A percentile compares a stretch with the other conserved stretches of the same genome.
Conservation (phyloP, 2,113 vertebrate genomes). For the Empidonax traillii region DNA sequence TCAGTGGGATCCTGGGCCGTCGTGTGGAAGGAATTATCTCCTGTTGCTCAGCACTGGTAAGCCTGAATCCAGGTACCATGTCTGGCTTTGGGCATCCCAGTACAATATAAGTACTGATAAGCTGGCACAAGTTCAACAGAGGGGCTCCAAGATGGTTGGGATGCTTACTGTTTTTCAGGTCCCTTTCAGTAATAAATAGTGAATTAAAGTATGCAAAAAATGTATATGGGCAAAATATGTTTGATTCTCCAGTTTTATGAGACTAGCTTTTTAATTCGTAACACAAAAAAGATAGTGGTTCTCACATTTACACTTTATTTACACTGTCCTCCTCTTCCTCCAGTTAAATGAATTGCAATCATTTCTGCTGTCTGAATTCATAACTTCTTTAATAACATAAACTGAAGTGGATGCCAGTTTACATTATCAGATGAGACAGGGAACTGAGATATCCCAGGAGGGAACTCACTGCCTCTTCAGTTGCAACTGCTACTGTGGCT, state of each 20-base stretch:
- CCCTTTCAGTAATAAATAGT: not conserved
- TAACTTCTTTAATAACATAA: not conserved
- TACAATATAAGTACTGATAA: not conserved
- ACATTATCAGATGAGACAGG: not conserved
- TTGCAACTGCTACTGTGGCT: not conserved
- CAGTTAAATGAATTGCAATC: not conserved
- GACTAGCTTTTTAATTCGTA: not conserved
- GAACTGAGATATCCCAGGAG: not conserved
- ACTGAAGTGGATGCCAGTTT: not conserved
- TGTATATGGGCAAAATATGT: not conserved
- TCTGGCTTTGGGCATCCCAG: rapidly evolving
- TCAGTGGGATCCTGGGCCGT: rapidly evolving
- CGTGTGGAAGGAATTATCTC: not conserved
- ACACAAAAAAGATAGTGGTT: not conserved
- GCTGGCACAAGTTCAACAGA: not conserved
- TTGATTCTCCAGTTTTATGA: not conserved
- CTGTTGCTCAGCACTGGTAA: not conserved
- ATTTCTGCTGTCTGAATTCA: not conserved
- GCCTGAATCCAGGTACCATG: not conserved
- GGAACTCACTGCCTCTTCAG: not conserved
- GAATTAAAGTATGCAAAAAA: not conserved
- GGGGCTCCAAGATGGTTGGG: not conserved
- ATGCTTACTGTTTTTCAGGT: not conserved
- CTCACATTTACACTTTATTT: not conserved
- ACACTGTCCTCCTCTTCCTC: not conserved